Evolutionary conservation across 1,140 invertebrate species (phyloP), one percentile per base, ranked within the genome.

Genomic region (Lucilia cuprina): DNA sequence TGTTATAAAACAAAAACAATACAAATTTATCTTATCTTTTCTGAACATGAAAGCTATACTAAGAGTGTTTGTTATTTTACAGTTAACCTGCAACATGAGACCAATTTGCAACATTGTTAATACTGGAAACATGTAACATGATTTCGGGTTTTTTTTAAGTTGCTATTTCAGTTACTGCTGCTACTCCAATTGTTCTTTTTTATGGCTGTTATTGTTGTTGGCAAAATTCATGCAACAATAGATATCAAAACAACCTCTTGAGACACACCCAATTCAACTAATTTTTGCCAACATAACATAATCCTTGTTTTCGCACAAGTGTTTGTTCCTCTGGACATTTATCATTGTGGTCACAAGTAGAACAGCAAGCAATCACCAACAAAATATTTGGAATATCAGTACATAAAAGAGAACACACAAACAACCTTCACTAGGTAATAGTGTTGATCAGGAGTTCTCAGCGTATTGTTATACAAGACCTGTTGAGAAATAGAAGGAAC

Each of bases 161-260:
- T 70, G 21, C 19, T 70, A 30, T 30, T 30, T 30, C 25, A 30
- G 60, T 21, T 60, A 60, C 50, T 60, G 50, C 17, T 60, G 10
- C 50, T 60, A 60, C 17, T 60, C 5, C 50, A n/a, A 17, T 60
- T 60, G 55, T n/a, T 60, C 14, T 60, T 17, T 60, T 60, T 7
- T 60, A 30, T 30, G 25, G 25, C 25, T 60, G 55, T 60, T n/a
- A 14, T n/a, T 25, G 65, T 70, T 19, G 65, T 70, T 19, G n/a
- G 17, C 50, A 17, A 41, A 25, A 12, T 21, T 70, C n/a, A 19
- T 21, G 50, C 77, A 80, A 49, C 41, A 80, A 19, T 17, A 80
- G 77, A 80, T 80, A 80, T 80, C 77, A 49, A 80, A 80, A 49
- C 77, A 80, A 80, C 41, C 77, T 80, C 77, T 80, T 80, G 77